Evolutionary conservation across 2,113 vertebrate species (phyloP).

Genomic region (Platichthys stellatus): DNA sequence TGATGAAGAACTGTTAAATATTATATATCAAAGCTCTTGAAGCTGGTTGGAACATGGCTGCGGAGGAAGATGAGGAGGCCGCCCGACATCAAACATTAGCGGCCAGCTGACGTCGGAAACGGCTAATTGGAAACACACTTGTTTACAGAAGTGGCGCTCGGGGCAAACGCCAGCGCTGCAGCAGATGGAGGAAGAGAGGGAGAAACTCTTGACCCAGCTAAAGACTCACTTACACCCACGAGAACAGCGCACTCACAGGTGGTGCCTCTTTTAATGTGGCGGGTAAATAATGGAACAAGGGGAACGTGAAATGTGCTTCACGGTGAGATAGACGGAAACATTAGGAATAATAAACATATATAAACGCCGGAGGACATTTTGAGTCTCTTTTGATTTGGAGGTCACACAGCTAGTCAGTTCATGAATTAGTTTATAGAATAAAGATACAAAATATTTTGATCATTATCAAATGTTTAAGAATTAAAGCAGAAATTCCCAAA

Average conservation of each 20-base stretch:
- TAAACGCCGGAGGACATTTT: neutral
- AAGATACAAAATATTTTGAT: no score
- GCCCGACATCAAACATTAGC: slow-evolving; percentile 43
- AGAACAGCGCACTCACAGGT: neutral
- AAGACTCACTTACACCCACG: slow-evolving; percentile 7
- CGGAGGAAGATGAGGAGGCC: slow-evolving; percentile 17
- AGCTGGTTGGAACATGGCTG: slow-evolving; percentile 1
- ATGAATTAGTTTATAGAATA: no score
- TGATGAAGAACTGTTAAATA: neutral
- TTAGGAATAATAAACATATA: neutral
- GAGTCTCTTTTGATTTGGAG: no score
- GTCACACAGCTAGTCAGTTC: no score
- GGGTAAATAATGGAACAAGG: neutral
- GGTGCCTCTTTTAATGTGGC: slow-evolving; percentile 21
- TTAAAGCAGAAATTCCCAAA: no score
- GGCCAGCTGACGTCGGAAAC: slow-evolving; percentile 44
- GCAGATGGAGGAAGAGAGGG: slow-evolving; percentile 27
- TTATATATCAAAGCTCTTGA: neutral
- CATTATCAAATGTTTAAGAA: no score
- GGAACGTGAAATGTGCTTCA: neutral
- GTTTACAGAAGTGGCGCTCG: slow-evolving; percentile 57
- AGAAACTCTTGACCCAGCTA: slow-evolving; percentile 14
- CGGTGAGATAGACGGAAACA: neutral
- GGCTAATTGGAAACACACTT: slow-evolving; percentile 75
- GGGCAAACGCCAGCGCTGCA: slow-evolving; percentile 28